phyloP scores from a whole-genome alignment of 2,888 invertebrate genomes.

The Trichogramma dendrolimi region DNA sequence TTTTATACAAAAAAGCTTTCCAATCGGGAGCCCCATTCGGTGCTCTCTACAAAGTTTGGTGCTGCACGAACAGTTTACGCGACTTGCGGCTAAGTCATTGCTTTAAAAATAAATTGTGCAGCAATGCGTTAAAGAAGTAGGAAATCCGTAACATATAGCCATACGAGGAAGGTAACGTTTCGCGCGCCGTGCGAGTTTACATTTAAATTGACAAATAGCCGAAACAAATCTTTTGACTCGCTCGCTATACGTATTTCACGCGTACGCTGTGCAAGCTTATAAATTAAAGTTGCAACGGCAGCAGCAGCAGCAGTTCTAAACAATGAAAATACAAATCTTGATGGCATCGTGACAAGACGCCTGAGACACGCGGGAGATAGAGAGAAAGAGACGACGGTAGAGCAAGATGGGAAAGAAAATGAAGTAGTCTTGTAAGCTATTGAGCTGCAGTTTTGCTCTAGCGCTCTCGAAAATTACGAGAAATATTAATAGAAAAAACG shows the following conservation, averaged over 20 bases:
- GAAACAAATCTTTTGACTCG: slow-evolving; percentile 23
- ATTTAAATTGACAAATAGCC: slow-evolving; percentile 19
- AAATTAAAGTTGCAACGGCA: too few relatives aligned
- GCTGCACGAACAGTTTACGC: too few relatives aligned
- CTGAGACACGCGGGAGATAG: too few relatives aligned
- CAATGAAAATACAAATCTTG: background rate
- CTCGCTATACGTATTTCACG: background rate
- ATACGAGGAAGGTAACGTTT: background rate
- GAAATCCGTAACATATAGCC: background rate
- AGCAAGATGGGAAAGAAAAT: slow-evolving; percentile 22
- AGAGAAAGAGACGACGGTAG: background rate
- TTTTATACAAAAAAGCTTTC: too few relatives aligned
- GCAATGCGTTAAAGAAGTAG: background rate
- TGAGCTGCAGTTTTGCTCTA: slow-evolving; percentile 1
- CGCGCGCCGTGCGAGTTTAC: background rate
- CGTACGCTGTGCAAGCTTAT: background rate
- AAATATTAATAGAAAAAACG: too few relatives aligned
- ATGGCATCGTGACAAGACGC: background rate
- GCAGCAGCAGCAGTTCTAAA: background rate
- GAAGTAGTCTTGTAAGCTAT: slow-evolving; percentile 31
- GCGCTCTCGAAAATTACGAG: too few relatives aligned
- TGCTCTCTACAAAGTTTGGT: too few relatives aligned
- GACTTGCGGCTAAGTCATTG: background rate
- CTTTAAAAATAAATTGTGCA: background rate
- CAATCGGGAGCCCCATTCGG: too few relatives aligned